Evolutionary conservation across 2,113 vertebrate genomes (phyloP), one percentile per base, ranked within the genome.

Genomic region (Leptosomus discolor): DNA sequence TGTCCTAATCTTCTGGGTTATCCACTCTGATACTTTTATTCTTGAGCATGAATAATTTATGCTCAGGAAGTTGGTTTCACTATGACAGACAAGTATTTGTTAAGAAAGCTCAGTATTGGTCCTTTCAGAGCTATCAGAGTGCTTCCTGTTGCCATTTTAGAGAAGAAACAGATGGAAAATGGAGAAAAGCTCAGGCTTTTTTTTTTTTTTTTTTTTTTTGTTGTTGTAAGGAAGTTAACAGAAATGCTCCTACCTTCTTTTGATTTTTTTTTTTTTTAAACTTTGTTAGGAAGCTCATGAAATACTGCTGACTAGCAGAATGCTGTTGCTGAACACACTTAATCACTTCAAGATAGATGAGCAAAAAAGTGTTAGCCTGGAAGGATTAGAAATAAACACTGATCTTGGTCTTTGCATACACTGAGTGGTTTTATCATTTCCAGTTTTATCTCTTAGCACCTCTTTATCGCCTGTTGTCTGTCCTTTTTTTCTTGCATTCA

Each of bases 1-100:
- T 81, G 43, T 87, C 89, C 91, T 91, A 46, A 92, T 95, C 85
- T 88, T 83, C 39, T 90, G 91, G 48, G 58, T 90, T 94, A 88
- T 65, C 77, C 64, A 36, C 48, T 90, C 48, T 60, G 65, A 85
- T 94, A 93, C 84, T 94, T 91, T 92, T 92, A 75, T 97, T 48
- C 84, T 82, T 90, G 56, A 75, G 71, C 73, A 91, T 87, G 90
- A 94, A 95, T 94, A 91, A 95, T 92, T 96, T 87, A 95, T 92
- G 36, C 19, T 71, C 60, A 94, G 87, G 84, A 95, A 92, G 91
- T n/a, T 90, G 64, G 45, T 89, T 91, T 89, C 48, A 16, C 39
- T 82, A 81, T 96, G 91, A 75, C 77, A 85, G 87, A 63, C 68
- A 82, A 81, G 61, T 53, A 45, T 87, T 95, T 93, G 75, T 85